Base-by-base conservation (phyloP, 2,888 invertebrate genomes). In the Anthophora plumipes region DNA sequence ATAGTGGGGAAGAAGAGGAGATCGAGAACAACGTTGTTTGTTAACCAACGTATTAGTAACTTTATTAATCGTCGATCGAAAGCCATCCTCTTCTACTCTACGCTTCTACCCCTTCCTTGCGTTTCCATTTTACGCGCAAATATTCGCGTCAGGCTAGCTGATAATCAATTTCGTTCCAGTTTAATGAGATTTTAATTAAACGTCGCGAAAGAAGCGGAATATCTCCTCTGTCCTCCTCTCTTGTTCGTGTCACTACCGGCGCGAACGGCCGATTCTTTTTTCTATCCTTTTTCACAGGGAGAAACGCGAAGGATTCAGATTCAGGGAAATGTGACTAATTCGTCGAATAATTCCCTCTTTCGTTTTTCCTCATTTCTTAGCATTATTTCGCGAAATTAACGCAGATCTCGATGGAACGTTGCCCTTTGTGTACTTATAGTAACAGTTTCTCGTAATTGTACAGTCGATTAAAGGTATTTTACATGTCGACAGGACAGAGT, bases 181-280 rank as follows among this genome's bases (percentile, higher is more conserved):
- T 70, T 71, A 82, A 82, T 72, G 82, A 82, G 71, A 67, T 81
- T 82, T 81, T 82, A 82, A 82, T 82, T 80, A 82, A 80, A 71
- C 71, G 48, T 50, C 43, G 61, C 52, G 41, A 80, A 67, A 57
- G 76, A 55, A 57, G 9, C 17, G 39, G n/a, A n/a, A n/a, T 25
- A 8, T 50, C 43, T 20, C 57, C 7, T 31, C n/a, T 22, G 17
- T 22, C n/a, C 31, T 11, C 0, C 50, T 48, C 5, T 12, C 1
- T 17, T 12, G n/a, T 14, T 7, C 46, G 20, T 48, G 55, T 8
- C 0, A 11, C 6, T 4, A 31, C 31, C 31, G 14, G 3, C n/a
- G 14, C 31, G 39, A 17, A 43, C 20, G 48, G 31, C n/a, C 43
- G 20, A 22, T 72, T n/a, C n/a, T n/a, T n/a, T n/a, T n/a, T n/a